Conservation (phyloP, 2,797 vertebrate genomes). For the Rallus crepitans region DNA sequence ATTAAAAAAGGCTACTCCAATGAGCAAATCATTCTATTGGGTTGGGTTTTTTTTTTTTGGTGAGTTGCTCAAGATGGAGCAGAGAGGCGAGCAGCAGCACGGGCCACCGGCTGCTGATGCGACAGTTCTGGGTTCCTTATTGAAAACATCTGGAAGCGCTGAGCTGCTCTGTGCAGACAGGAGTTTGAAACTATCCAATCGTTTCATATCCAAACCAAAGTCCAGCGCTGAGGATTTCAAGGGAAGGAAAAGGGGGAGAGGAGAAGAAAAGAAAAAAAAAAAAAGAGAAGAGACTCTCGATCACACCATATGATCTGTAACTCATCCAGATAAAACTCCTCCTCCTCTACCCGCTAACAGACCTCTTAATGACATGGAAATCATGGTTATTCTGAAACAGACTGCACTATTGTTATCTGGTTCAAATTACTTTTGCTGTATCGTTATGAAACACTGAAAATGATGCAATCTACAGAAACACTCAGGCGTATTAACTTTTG, state of each 20-base stretch:
- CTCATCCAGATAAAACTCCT: slow-evolving; percentile 54
- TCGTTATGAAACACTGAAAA: slow-evolving; percentile 68
- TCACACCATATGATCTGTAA: slow-evolving; percentile 60
- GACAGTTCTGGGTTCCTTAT: slow-evolving; percentile 78
- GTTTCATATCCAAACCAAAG: slow-evolving; percentile 74
- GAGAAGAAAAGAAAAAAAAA: no score
- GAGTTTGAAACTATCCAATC: slow-evolving; percentile 76
- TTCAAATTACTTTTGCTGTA: slow-evolving; percentile 47
- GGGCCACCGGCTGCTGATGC: slow-evolving; percentile 66
- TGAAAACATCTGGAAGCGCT: slow-evolving; percentile 79
- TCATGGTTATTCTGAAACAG: slow-evolving; percentile 58
- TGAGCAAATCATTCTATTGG: neutral
- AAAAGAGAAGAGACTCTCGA: neutral
- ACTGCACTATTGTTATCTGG: slow-evolving; percentile 63
- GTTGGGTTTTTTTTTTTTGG: neutral
- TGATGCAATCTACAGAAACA: slow-evolving; percentile 73
- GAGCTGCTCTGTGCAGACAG: slow-evolving; percentile 60
- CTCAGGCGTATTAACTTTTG: slow-evolving; percentile 13
- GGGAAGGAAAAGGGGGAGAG: neutral
- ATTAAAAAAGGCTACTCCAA: neutral
- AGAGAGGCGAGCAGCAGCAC: slow-evolving; percentile 4
- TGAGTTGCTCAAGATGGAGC: slow-evolving; percentile 35
- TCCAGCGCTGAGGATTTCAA: slow-evolving; percentile 40
- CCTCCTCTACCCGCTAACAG: slow-evolving; percentile 35
- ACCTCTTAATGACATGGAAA: slow-evolving; percentile 60